These are phyloP conservation scores for Styela plicata DNA, from an alignment of 23 tunicate genomes.

Conservation along the genomic window DNA sequence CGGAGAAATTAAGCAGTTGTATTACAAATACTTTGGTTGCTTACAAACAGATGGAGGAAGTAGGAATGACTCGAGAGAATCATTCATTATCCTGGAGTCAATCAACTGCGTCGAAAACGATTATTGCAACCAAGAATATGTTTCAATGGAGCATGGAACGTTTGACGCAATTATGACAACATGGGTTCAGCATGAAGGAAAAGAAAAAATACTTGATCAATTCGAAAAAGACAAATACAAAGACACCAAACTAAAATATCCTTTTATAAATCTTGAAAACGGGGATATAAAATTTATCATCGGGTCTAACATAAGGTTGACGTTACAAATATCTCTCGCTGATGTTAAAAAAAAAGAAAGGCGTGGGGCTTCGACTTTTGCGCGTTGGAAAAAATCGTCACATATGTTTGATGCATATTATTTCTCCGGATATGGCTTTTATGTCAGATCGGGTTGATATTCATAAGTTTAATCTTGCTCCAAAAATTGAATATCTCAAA, in stretches of 20 bases:
- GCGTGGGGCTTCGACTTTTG: not conserved
- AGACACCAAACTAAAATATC: too few relatives aligned
- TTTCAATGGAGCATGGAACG: not conserved
- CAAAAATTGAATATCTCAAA: not conserved
- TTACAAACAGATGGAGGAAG: not conserved
- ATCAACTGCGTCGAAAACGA: not conserved
- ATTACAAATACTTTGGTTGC: too few relatives aligned
- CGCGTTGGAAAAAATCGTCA: not conserved
- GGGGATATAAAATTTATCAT: too few relatives aligned
- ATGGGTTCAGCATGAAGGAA: too few relatives aligned
- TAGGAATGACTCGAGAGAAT: not conserved
- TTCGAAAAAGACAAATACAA: too few relatives aligned
- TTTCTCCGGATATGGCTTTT: not conserved
- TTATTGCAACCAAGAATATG: not conserved
- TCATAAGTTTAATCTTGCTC: too few relatives aligned
- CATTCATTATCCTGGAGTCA: not conserved
- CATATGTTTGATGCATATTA: not conserved
- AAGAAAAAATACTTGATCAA: not conserved
- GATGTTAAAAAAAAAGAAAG: not conserved
- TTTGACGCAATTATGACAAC: not conserved
- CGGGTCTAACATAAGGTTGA: not conserved
- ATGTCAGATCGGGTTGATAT: not conserved
- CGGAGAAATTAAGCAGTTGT: not conserved
- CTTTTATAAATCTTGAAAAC: too few relatives aligned
- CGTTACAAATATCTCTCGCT: not conserved